phyloP scores from a whole-genome alignment of 1,140 invertebrate genomes.

The Onthophagus taurus region DNA sequence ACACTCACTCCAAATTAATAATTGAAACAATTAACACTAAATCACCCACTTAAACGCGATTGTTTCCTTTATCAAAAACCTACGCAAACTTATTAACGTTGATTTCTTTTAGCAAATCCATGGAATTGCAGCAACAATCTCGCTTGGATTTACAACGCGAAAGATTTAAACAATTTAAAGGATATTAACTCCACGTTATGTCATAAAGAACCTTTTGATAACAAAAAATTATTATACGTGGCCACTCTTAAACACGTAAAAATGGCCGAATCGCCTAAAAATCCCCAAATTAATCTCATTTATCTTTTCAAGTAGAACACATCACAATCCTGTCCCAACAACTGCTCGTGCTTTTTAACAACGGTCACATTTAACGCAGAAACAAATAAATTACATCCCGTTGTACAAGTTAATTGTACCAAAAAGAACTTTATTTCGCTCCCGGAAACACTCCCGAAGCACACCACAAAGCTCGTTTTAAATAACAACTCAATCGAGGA shows the following conservation, averaged over 20 bases:
- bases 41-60: too few species aligned
- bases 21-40: too few species aligned
- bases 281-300: background rate
- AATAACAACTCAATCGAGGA: slow-evolving; percentile 40
- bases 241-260: slow-evolving; percentile 45
- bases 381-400: slow-evolving; percentile 34
- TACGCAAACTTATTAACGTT: background rate
- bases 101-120: slow-evolving; percentile 41
- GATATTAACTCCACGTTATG: slow-evolving; percentile 45
- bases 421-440: slow-evolving; percentile 40
- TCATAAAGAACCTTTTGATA: slow-evolving; percentile 38
- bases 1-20: too few species aligned
- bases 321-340: slow-evolving; percentile 29
- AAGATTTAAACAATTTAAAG: slow-evolving; percentile 36
- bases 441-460: slow-evolving; percentile 44
- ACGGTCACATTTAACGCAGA: slow-evolving; percentile 38
- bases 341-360: slow-evolving; percentile 35
- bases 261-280: slow-evolving; percentile 3
- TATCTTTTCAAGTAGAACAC: slow-evolving; percentile 19
- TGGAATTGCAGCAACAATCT: slow-evolving; percentile 48
- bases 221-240: slow-evolving; percentile 43
- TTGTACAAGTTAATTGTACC: slow-evolving; percentile 49
- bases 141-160: slow-evolving; percentile 44
- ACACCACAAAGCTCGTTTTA: slow-evolving; percentile 47
- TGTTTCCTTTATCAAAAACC: too few species aligned